Evolutionary conservation across 2,888 invertebrate species (phyloP), one percentile per base, ranked within the genome.

Genomic region (Oscheius sp.): DNA sequence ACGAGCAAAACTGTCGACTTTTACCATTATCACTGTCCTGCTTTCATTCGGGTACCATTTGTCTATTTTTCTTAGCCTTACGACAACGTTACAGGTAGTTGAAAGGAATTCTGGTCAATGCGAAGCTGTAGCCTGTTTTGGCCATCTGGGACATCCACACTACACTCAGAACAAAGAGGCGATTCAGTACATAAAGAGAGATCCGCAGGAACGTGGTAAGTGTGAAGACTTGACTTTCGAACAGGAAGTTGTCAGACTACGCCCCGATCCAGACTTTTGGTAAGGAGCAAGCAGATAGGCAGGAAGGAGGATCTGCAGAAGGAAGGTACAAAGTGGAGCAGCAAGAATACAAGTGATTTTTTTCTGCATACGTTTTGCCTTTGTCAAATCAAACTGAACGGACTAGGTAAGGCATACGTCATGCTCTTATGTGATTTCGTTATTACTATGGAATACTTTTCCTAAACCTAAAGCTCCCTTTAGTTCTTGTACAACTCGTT

Each of bases 41-140:
- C 81, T 2, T 81, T 81, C 53, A 78, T 81, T 13, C 70, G 79
- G 48, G 77, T 73, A 48, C 68, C 32, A 50, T 21, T 32, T 65
- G 7, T 65, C 32, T 58, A 21, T 21, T 53, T 42, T 42, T 42
- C 4, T 42, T 42, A 21, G 21, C 21, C 21, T 21, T 21, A 21
- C 21, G 21, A 21, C 21, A 21, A 21, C 21, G 29, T 33, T 65
- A 37, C 35, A 47, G 11, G 58, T 62, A 62, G 37, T 35, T 5
- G 7, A 59, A 65, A n/a, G 81, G 11, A 70, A 70, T 7, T 72
- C 68, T 55, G 81, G 81, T 10, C 70, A 71, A 21, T 73, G 53
- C 48, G 81, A 81, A 55, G 78, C 76, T 2, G 81, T 81, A 29
- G 81, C 81, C 7, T 81, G 81, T 48, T 81, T 81, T 35, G 81